phyloP scores from a whole-genome alignment of 1,140 invertebrate genomes.

The Ceratina japonica region DNA sequence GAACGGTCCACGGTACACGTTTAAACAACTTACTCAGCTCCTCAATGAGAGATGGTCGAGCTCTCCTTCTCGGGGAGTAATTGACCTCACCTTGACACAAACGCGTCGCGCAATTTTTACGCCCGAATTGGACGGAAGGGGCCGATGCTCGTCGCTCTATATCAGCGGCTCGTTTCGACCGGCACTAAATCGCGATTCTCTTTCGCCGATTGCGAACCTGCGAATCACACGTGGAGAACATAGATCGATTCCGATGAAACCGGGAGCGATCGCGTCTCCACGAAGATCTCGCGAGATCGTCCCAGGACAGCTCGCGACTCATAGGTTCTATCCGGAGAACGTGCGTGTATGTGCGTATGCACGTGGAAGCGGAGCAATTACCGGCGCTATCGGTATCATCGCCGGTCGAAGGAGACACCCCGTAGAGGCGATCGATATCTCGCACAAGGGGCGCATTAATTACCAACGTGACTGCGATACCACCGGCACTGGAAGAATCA shows the following conservation, averaged over 20 bases:
- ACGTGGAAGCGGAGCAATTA: conserved; percentile 41
- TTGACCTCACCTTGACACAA: conserved; percentile 47
- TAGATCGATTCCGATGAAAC: conserved; percentile 47
- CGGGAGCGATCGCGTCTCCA: background rate
- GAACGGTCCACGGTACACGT: background rate
- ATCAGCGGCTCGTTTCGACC: too few relatives aligned
- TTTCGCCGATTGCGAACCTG: too few relatives aligned
- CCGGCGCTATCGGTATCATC: conserved; percentile 23
- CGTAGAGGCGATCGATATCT: conserved; percentile 58
- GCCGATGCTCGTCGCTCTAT: too few relatives aligned
- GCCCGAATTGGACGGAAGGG: conserved; percentile 4
- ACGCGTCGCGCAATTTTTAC: conserved; percentile 13
- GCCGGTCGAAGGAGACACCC: conserved; percentile 39
- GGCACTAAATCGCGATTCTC: background rate
- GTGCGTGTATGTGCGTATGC: too few relatives aligned
- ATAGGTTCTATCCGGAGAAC: background rate
- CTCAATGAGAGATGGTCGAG: too few relatives aligned
- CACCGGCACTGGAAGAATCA: conserved; percentile 50
- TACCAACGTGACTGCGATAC: conserved; percentile 57
- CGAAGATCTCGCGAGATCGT: background rate
- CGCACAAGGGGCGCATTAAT: conserved; percentile 57
- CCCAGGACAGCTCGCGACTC: too few relatives aligned
- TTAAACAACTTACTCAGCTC: too few relatives aligned
- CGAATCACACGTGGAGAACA: conserved; percentile 23
- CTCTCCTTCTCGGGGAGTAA: conserved; percentile 38